These are phyloP conservation scores for Bombyx huttoni DNA, from an alignment of 2,888 invertebrate genomes.

Conservation along the genomic window DNA sequence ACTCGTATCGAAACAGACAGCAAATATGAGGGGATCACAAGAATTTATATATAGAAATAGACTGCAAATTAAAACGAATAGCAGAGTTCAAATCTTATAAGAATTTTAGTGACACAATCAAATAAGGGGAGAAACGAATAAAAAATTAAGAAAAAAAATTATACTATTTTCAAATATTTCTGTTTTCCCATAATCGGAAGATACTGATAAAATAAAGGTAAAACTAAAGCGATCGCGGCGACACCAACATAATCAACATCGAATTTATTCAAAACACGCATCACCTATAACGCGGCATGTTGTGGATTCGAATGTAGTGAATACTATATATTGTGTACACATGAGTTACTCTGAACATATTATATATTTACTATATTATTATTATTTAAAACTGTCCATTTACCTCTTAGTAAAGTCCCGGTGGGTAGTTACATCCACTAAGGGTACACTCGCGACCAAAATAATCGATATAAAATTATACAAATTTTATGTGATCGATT, in stretches of 20 bases:
- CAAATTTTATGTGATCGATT: background rate
- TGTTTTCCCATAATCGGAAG: background rate
- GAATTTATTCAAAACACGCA: background rate
- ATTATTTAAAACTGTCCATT: background rate
- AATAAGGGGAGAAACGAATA: too few species aligned
- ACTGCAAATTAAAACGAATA: too few species aligned
- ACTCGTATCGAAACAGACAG: too few species aligned
- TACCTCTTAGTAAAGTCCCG: background rate
- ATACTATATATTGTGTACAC: background rate
- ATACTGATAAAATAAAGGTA: background rate
- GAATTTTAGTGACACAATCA: too few species aligned
- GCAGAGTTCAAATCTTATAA: too few species aligned
- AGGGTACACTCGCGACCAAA: background rate
- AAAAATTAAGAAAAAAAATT: too few species aligned
- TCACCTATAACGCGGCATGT: background rate
- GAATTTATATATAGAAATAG: too few species aligned
- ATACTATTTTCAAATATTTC: too few species aligned
- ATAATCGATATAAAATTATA: background rate
- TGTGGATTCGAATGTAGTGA: background rate
- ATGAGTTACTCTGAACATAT: background rate
- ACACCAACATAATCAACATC: background rate
- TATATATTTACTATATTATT: background rate
- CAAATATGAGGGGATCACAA: too few species aligned
- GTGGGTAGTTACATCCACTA: background rate
- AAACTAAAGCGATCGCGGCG: background rate